Base-by-base conservation (phyloP, 1,140 invertebrate species). In the Melitaea cinxia region DNA sequence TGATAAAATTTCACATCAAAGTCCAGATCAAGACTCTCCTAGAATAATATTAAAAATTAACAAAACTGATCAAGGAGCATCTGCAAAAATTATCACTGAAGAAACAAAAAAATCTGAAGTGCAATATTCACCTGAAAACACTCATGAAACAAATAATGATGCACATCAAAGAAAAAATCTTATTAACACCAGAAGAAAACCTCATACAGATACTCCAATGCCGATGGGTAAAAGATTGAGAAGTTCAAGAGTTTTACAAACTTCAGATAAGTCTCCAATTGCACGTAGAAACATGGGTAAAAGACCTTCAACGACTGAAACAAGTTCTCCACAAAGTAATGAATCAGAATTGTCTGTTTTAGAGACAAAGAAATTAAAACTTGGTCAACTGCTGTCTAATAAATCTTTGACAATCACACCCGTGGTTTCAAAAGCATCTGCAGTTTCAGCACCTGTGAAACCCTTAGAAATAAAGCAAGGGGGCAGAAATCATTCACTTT, bases 41-140 rank as follows among this genome's bases (percentile, higher is more conserved):
- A 76, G 91, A 76, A 92, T 92, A 64, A 91, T 91, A 68, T 77
- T 92, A 52, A 92, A 92, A 83, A 91, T 92, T 49, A 92, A 92
- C 73, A 92, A 92, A 83, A 90, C 91, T 68, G 85, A 88, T 60
- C 89, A 90, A 72, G 91, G 91, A 62, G 70, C 89, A 60, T 88
- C 89, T 67, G 84, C 91, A 23, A 88, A 92, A 82, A 91, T 91
- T 63, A 81, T 91, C 28, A 91, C 89, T 19, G 89, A 91, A 73
- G 88, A 91, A 66, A 42, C 73, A 10, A 80, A 75, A 72, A 80
- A 78, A 72, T 69, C 72, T 15, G 80, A 82, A 49, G 6, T 7
- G 12, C 72, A 75, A 59, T 69, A 62, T 65, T 57, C 52, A 39
- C 42, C 68, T 54, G 82, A 85, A 60, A 80, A 80, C 72, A 73